Evolutionary conservation across 2,797 vertebrate species (phyloP), one percentile per base, ranked within the genome.

Genomic region (Paramormyrops hopkinsi): DNA sequence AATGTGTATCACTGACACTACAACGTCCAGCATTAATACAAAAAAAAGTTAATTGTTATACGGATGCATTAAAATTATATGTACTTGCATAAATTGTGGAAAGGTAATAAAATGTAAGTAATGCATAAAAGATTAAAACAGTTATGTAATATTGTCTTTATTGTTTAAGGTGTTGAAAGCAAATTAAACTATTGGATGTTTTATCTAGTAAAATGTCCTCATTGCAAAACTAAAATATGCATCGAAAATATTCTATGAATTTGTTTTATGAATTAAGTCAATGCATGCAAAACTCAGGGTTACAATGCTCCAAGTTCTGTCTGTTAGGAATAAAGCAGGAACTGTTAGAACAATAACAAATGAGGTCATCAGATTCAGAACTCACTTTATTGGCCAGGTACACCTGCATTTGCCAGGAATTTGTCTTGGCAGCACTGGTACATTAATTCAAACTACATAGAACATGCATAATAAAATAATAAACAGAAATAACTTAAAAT

Each of bases 11-110:
- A 83, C 46, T 48, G 41, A 83, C 79, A 83, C 17, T 46, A 83
- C 79, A 48, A 46, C 79, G 37, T 83, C 79, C 41, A 83, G 46
- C 79, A 83, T 83, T 83, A 83, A 46, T n/a, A 46, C 79, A 46
- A 83, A 76, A 41, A 73, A 41, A 76, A 76, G 69, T 50, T 46
- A 83, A 83, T 48, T 83, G 79, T n/a, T 83, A 83, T 48, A 83
- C 41, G 46, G 79, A 83, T 48, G 46, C 79, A 83, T 46, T 83
- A 4, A 48, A 83, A 83, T 83, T 83, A 83, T 83, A 48, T 83
- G 79, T 83, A 76, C 69, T 76, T 76, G 69, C 69, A 83, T 83
- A 83, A 83, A 83, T 83, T 83, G 41, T 83, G 79, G 41, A 46
- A 83, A 46, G 79, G 46, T 83, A 83, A 46, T 83, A 83, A 46